Evolutionary conservation across 2,888 invertebrate genomes (phyloP).

Genomic region (Ichneumoninae sp.): DNA sequence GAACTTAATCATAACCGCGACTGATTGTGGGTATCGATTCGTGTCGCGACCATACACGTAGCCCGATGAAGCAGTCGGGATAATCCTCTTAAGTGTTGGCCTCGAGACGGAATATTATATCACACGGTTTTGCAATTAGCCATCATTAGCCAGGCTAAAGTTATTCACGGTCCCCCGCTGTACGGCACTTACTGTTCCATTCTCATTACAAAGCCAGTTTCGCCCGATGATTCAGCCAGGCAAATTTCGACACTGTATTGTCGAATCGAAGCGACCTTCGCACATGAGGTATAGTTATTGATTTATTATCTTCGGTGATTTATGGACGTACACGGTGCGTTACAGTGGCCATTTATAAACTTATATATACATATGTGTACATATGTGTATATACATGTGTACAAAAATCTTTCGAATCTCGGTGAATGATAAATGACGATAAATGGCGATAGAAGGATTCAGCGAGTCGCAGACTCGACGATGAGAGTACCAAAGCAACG

Average conservation of each 20-base stretch:
- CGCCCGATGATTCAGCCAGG: not conserved
- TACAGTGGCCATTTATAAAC: too few species aligned
- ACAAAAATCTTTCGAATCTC: not conserved
- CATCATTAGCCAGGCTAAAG: not conserved
- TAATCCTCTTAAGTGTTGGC: not conserved
- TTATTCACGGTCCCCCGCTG: not conserved
- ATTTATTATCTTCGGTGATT: not conserved
- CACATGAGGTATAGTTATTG: not conserved
- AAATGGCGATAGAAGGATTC: not conserved
- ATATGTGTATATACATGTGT: not conserved
- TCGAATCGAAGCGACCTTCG: not conserved
- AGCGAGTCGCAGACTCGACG: constrained; percentile 31
- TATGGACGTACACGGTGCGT: too few species aligned
- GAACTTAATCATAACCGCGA: not conserved
- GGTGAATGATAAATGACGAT: constrained; percentile 40
- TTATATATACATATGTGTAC: not conserved
- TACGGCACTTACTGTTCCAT: not conserved
- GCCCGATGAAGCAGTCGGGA: not conserved
- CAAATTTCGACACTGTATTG: constrained; percentile 15
- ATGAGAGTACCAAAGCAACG: constrained; percentile 17
- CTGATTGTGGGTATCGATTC: constrained; percentile 13
- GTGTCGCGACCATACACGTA: not conserved
- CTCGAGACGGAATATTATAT: not conserved
- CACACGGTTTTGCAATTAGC: not conserved
- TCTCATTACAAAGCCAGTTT: constrained; percentile 1